A percentile compares a stretch with the other conserved stretches of the same genome.
phyloP scores from a whole-genome alignment of 2,797 vertebrate species.

The Petrocephalus sullivani region DNA sequence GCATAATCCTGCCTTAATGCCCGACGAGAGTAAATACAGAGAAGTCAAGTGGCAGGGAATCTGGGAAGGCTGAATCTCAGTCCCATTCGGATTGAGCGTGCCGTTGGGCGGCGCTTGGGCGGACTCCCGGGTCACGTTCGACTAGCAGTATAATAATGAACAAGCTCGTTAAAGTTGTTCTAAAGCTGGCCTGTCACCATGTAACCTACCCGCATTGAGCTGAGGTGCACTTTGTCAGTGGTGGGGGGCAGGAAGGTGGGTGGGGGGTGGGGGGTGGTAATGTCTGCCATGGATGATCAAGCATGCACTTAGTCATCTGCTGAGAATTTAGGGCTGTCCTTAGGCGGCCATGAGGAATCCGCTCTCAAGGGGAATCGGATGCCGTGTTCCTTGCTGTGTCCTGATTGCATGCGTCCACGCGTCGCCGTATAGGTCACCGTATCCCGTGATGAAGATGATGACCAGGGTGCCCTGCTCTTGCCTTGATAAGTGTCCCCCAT shows the following conservation, averaged over 20 bases:
- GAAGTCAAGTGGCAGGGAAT: neutral
- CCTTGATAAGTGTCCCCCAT: constrained; percentile 11
- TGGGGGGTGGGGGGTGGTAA: too few species aligned
- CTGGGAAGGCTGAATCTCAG: neutral
- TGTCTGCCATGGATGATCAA: constrained; percentile 4
- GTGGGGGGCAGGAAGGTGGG: too few species aligned
- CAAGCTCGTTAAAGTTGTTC: constrained; percentile 15
- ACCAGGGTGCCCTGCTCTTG: neutral
- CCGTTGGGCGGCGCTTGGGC: neutral
- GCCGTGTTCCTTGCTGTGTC: neutral
- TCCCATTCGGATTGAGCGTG: neutral
- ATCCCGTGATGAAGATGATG: neutral
- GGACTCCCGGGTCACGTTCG: neutral
- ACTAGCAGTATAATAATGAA: neutral
- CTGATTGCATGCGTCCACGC: neutral
- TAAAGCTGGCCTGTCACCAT: constrained; percentile 19
- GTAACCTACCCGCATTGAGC: neutral
- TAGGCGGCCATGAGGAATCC: neutral
- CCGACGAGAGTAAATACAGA: neutral
- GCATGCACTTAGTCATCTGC: neutral
- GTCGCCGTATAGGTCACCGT: neutral
- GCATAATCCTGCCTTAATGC: constrained; percentile 16
- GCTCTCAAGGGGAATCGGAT: neutral
- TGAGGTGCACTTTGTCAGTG: neutral
- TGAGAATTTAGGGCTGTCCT: neutral